phyloP scores from a whole-genome alignment of 2,113 vertebrate species.

The Trogon surrucura region DNA sequence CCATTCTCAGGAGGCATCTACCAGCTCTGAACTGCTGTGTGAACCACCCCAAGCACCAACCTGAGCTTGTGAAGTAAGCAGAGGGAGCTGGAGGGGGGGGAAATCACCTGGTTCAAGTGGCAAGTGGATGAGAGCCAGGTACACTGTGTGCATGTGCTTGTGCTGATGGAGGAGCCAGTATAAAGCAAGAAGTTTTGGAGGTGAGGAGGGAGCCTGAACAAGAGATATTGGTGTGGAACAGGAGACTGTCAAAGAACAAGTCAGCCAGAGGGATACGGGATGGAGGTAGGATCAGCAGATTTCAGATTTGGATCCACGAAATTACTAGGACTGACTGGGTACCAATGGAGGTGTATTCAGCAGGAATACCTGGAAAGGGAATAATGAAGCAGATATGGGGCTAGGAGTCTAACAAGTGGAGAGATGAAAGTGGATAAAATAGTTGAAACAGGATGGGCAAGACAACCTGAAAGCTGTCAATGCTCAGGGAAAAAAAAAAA shows the following conservation, averaged over 20 bases:
- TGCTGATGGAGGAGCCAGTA: background rate
- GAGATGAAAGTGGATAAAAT: background rate
- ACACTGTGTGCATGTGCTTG: accelerated
- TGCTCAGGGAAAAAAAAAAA: background rate
- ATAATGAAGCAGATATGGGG: background rate
- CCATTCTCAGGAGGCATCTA: background rate
- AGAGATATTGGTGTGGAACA: accelerated
- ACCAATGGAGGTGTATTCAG: background rate
- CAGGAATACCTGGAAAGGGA: background rate
- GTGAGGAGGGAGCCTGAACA: background rate
- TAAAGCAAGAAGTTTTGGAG: background rate
- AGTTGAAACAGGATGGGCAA: background rate
- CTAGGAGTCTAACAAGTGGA: background rate
- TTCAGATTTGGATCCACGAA: background rate
- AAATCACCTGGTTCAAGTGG: background rate
- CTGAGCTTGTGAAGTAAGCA: background rate
- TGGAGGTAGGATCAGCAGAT: background rate
- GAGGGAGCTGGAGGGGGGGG: background rate
- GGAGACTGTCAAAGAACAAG: background rate
- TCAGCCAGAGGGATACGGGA: background rate
- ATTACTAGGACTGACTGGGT: background rate
- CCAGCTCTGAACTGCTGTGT: background rate
- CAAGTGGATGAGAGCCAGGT: background rate
- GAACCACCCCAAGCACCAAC: accelerated
- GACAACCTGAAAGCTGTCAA: background rate